Evolutionary conservation across 2,888 invertebrate species (phyloP).

Genomic region (Diogma glabrata): DNA sequence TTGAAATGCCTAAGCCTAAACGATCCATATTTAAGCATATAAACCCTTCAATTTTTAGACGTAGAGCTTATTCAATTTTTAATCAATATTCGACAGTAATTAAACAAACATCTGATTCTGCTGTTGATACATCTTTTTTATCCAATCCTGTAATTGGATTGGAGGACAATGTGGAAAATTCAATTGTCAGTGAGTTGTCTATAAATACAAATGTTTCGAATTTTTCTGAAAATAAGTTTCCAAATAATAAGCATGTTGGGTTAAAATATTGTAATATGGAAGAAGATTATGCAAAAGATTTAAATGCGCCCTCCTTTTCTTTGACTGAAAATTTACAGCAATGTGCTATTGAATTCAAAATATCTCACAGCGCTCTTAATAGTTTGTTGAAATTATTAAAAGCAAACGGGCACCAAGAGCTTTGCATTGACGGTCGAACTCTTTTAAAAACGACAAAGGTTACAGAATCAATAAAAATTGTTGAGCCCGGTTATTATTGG

Average conservation of each 20-base stretch:
- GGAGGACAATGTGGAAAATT: too few relatives aligned
- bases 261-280: neutral
- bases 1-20: too few relatives aligned
- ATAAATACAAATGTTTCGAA: neutral
- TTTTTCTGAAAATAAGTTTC: neutral
- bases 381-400: too few relatives aligned
- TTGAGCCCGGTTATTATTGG: too few relatives aligned
- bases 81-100: neutral
- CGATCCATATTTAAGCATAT: neutral
- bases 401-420: too few relatives aligned
- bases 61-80: neutral
- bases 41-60: neutral
- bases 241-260: neutral
- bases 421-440: too few relatives aligned
- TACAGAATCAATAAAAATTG: too few relatives aligned
- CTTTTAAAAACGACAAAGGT: too few relatives aligned
- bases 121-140: neutral
- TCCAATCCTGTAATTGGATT: neutral
- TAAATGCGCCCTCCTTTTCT: neutral
- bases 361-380: too few relatives aligned
- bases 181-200: neutral
- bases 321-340: constrained; percentile 1
- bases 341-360: too few relatives aligned
- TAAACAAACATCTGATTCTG: neutral
- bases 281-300: neutral